Percentiles rank a stretch among this genome's conserved stretches.
Evolutionary conservation across 2,113 vertebrate species (phyloP).

Genomic region (Brienomyrus brachyistius): DNA sequence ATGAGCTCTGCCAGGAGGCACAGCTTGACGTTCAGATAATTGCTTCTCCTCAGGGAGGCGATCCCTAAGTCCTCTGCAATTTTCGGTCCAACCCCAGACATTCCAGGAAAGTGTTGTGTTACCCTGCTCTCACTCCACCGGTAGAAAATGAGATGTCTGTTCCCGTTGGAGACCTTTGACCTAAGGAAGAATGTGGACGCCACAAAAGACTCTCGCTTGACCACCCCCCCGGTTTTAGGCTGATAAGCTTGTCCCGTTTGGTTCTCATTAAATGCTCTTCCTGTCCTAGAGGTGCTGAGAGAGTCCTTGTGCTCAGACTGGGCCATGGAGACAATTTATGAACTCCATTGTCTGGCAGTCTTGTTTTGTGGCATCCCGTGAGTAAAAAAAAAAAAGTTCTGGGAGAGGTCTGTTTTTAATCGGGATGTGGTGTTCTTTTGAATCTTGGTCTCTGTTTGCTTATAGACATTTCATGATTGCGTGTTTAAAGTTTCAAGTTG

Average conservation of each 20-base stretch:
- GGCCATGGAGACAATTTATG: not conserved
- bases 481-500: not conserved
- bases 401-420: not conserved
- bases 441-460: not conserved
- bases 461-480: not conserved
- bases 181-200: conserved; percentile 11
- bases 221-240: not conserved
- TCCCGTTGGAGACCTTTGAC: conserved; percentile 36
- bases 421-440: not conserved
- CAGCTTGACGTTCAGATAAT: conserved; percentile 42
- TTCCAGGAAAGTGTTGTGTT: conserved; percentile 41
- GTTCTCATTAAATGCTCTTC: not conserved
- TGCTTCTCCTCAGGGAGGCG: conserved; percentile 33
- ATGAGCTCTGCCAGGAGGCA: conserved; percentile 42
- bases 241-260: not conserved
- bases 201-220: not conserved
- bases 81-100: conserved; percentile 32
- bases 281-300: not conserved
- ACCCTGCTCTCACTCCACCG: conserved; percentile 24
- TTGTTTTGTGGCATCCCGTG: not conserved
- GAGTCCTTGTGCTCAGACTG: not conserved
- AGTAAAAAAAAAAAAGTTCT: not conserved
- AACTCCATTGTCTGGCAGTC: not conserved
- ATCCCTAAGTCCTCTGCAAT: conserved; percentile 25
- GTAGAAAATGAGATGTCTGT: conserved; percentile 19